Evolutionary conservation across 2,113 vertebrate species (phyloP), one percentile per base, ranked within the genome.

Genomic region (Cromileptes altivelis): DNA sequence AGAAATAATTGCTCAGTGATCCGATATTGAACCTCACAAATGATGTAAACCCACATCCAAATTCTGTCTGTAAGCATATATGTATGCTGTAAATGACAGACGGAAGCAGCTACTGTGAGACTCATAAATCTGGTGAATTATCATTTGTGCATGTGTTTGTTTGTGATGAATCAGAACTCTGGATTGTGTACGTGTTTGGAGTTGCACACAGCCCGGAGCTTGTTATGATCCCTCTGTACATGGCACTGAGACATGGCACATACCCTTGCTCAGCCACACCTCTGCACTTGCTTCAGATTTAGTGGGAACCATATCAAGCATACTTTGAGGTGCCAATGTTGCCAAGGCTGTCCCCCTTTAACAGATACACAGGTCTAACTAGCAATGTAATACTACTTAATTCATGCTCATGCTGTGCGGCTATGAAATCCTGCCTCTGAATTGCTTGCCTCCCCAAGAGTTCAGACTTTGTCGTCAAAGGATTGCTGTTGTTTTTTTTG

Each of bases 391-490:
- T 53, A 0, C 55, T 67, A n/a, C 27, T 50, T 69, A 3, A 78
- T 75, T 15, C 1, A 8, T 56, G 53, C 27, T 23, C 25, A 62
- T 56, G 53, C 27, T 52, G n/a, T 27, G 19, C 47, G 42, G 65
- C 4, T 30, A 47, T 25, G 1, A 42, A 67, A 75, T 78, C 0
- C 15, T 75, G 53, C 47, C 3, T 27, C 17, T n/a, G 49, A 52
- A 62, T 10, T 15, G 45, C 18, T 25, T 19, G 61, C 70, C 40
- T 53, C 52, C 33, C 10, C 23, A 25, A 1, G 58, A 58, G 17
- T 30, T 72, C 25, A 77, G 58, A n/a, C 45, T 64, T 70, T 37
- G 33, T 7, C 13, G 60, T 72, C 14, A 80, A 68, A 67, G 15
- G 7, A 12, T 12, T 50, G 40, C 3, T 56, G 14, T 18, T 10